These are phyloP conservation scores for Plotosus lineatus DNA, from an alignment of 2,113 vertebrate genomes.

Conservation along the genomic window DNA sequence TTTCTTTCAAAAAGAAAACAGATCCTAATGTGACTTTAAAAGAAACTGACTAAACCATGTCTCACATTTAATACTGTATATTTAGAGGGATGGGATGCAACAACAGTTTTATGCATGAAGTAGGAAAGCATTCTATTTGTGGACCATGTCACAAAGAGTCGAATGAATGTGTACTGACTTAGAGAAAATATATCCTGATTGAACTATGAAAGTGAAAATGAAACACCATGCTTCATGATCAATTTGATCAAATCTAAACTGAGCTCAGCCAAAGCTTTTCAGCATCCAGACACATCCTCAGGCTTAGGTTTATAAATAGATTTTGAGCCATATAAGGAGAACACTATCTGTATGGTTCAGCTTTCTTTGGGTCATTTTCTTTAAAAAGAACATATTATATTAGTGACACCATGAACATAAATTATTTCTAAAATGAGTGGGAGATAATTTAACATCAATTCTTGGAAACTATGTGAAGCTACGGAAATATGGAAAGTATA, in stretches of 20 bases:
- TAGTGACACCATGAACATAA: slow-evolving; percentile 6
- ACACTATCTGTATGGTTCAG: slow-evolving; percentile 13
- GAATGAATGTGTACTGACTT: slow-evolving; percentile 75
- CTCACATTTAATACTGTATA: background rate
- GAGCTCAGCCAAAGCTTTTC: slow-evolving; percentile 35
- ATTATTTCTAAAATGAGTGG: background rate
- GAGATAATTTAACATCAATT: background rate
- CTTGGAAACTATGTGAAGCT: background rate
- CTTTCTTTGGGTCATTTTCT: slow-evolving; percentile 21
- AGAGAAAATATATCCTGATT: slow-evolving; percentile 69
- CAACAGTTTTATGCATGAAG: slow-evolving; percentile 6
- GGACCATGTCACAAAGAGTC: slow-evolving; percentile 18
- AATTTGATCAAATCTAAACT: slow-evolving; percentile 62
- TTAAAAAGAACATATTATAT: background rate
- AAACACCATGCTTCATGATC: slow-evolving; percentile 72
- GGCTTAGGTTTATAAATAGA: slow-evolving; percentile 38
- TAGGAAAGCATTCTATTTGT: slow-evolving; percentile 37
- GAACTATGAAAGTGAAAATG: slow-evolving; percentile 73
- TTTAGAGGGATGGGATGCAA: background rate
- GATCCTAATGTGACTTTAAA: background rate
- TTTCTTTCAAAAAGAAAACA: background rate
- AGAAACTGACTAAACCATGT: background rate
- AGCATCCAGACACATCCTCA: slow-evolving; percentile 38
- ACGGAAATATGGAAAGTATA: background rate
- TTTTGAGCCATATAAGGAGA: slow-evolving; percentile 2